Percentiles rank a stretch among this genome's conserved stretches.
Conservation (phyloP, 2,888 invertebrate species). For the Ochropleura leucogaster region DNA sequence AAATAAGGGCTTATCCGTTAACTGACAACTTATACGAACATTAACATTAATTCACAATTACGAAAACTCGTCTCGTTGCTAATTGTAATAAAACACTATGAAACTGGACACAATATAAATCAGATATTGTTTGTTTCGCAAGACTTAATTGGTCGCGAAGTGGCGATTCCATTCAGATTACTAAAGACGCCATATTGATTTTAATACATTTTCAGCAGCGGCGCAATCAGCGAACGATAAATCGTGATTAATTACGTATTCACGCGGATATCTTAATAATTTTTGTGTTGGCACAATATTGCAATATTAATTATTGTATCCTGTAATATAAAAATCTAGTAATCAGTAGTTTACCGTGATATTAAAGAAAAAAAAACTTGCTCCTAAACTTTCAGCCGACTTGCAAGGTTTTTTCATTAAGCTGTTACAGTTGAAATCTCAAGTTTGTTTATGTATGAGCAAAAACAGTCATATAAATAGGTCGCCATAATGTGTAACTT, state of each 20-base stretch:
- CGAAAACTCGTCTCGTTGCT: conserved; percentile 64
- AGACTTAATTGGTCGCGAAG: conserved; percentile 73
- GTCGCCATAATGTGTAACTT: background rate
- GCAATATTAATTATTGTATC: conserved; percentile 45
- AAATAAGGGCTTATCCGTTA: conserved; percentile 49
- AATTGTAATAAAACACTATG: conserved; percentile 74
- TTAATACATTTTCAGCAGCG: conserved; percentile 69
- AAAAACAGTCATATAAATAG: conserved; percentile 2
- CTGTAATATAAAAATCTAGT: conserved; percentile 32
- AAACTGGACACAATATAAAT: conserved; percentile 76
- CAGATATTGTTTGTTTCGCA: conserved; percentile 75
- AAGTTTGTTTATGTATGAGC: background rate
- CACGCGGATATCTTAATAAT: conserved; percentile 47
- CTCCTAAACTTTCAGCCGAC: background rate
- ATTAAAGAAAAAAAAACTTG: background rate
- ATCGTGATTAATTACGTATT: conserved; percentile 55
- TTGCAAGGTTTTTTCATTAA: background rate
- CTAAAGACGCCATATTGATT: conserved; percentile 69
- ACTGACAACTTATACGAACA: conserved; percentile 49
- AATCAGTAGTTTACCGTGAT: conserved; percentile 13
- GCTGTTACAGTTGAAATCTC: background rate
- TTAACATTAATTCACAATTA: conserved; percentile 70
- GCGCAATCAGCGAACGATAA: conserved; percentile 62
- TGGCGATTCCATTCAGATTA: conserved; percentile 70
- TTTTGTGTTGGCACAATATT: conserved; percentile 52